Base-by-base conservation (phyloP, 1,140 invertebrate species). In the Sarcophaga bullata region DNA sequence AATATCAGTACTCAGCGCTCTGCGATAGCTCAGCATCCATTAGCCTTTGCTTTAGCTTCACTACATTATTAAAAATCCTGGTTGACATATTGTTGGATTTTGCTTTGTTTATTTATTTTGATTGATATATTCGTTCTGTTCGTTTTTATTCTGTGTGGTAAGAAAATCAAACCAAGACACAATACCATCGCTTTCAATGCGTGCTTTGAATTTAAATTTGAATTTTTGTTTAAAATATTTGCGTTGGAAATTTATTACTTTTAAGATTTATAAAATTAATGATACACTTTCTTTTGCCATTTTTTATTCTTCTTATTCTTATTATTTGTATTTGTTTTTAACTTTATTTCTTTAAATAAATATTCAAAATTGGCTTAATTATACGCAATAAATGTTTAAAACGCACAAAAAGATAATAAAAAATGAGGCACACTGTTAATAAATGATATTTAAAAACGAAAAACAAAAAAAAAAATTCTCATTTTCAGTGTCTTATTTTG, bases 61-160 rank as follows among this genome's bases (percentile, higher is more conserved):
- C 47, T 47, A 76, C 48, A 78, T 9, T 78, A 78, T 50, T 52
- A 11, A 17, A n/a, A 52, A 52, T 50, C 48, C 48, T 19, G 37
- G 17, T 78, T 78, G 75, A 78, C 75, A 78, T 78, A 78, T 78
- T 78, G 75, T 78, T 78, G 47, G 17, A 25, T 50, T 75, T 19
- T 72, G 62, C 5, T 78, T 78, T 52, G 75, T 78, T 78, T 68
- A 19, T 68, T 68, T 25, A 68, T 68, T 68, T 68, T 68, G 62
- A 68, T 68, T 68, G 62, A 68, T 68, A 68, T 68, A 19, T 68
- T 68, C 62, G 17, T 68, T 68, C 19, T 25, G 75, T 17, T 78
- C 19, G 49, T 49, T 76, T 13, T 47, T n/a, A 13, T 48, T 6
- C 73, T 17, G 47, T 49, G 37, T 19, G 50, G 10, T 48, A n/a